phyloP scores from a whole-genome alignment of 2,888 invertebrate genomes.

The Eupithecia dodoneata region DNA sequence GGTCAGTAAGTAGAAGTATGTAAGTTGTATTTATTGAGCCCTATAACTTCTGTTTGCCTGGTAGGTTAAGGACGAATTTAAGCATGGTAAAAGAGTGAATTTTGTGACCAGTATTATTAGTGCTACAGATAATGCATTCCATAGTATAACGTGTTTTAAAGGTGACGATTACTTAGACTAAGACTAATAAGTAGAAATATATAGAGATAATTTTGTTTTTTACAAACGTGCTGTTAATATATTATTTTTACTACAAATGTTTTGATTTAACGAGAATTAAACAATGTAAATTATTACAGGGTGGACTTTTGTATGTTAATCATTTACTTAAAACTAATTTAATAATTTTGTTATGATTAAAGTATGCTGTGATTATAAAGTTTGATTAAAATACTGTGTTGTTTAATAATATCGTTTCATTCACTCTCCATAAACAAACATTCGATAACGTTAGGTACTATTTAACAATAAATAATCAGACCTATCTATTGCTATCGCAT shows the following conservation, averaged over 20 bases:
- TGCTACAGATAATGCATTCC: conserved; percentile 54
- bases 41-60: conserved; percentile 34
- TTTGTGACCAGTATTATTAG: conserved; percentile 73
- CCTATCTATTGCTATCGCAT: neutral
- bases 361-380: conserved; percentile 50
- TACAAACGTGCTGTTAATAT: conserved; percentile 17
- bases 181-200: neutral
- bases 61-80: conserved; percentile 47
- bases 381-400: conserved; percentile 61
- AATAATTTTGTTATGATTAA: conserved; percentile 34
- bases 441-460: neutral
- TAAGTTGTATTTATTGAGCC: conserved; percentile 17
- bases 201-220: conserved; percentile 14
- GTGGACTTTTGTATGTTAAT: conserved; percentile 45
- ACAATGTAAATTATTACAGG: conserved; percentile 46
- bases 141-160: conserved; percentile 52
- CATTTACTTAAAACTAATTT: conserved; percentile 34
- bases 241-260: conserved; percentile 5
- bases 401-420: conserved; percentile 48
- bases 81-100: conserved; percentile 45
- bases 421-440: neutral
- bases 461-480: neutral
- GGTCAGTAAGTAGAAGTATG: neutral
- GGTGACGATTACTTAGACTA: conserved; percentile 31
- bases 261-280: conserved; percentile 30